A percentile compares a stretch with the other conserved stretches of the same genome.
Conservation (phyloP, 92 coral and sea anemone species). For the Chrysogorgia sp. region DNA sequence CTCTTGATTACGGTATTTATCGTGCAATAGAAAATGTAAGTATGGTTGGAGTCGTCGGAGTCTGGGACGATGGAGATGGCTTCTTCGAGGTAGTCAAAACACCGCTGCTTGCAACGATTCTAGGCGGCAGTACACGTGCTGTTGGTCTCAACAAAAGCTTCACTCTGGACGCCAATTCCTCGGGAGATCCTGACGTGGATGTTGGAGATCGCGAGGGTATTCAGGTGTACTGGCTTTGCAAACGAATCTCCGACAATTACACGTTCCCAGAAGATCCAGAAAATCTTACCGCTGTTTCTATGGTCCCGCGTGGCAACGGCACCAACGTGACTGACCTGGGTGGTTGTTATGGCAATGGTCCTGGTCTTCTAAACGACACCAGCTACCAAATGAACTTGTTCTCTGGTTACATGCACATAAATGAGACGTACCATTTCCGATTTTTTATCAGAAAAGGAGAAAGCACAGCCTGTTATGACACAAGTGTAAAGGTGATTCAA, state of each 20-base stretch:
- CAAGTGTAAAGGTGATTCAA: conserved; percentile 60
- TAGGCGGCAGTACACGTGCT: conserved; percentile 69
- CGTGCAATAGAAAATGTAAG: conserved; percentile 41
- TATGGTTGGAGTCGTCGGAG: conserved; percentile 73
- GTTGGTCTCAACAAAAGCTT: conserved; percentile 68
- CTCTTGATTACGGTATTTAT: conserved; percentile 59
- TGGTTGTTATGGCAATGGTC: conserved; percentile 28
- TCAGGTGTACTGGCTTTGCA: conserved; percentile 83
- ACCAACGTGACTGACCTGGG: conserved; percentile 8
- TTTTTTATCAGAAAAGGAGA: conserved; percentile 61
- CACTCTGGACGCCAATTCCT: conserved; percentile 48
- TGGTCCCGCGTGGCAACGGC: conserved; percentile 14
- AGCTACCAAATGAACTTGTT: conserved; percentile 30
- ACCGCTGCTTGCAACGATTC: conserved; percentile 56
- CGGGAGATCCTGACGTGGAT: conserved; percentile 76
- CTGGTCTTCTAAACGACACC: conserved; percentile 5
- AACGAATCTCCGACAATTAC: conserved; percentile 52
- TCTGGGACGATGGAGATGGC: conserved; percentile 53
- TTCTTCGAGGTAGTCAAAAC: conserved; percentile 61
- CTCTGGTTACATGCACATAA: conserved; percentile 59
- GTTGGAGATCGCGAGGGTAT: conserved; percentile 26
- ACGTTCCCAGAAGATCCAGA: conserved; percentile 52
- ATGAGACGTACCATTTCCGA: conserved; percentile 68
- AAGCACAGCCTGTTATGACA: conserved; percentile 68
- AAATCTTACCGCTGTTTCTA: conserved; percentile 18